phyloP scores from a whole-genome alignment of 2,797 vertebrate species.

The Lutjanus argentimaculatus region DNA sequence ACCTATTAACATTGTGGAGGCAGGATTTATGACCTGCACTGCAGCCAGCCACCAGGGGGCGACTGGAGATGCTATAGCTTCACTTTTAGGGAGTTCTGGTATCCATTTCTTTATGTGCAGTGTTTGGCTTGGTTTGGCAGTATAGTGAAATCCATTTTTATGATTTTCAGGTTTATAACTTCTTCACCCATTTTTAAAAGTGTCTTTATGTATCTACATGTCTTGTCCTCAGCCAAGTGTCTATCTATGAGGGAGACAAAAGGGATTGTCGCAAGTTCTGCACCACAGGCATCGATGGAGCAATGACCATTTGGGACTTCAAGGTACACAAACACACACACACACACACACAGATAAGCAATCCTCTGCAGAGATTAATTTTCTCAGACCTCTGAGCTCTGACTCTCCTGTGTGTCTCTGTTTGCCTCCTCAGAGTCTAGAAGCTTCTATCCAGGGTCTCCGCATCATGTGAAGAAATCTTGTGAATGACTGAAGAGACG shows the following conservation, averaged over 20 bases:
- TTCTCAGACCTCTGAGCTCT: neutral
- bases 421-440: constrained; percentile 90
- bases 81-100: too few species aligned
- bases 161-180: neutral
- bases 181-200: neutral
- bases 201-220: neutral
- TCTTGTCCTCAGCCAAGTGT: constrained; percentile 92
- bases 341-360: neutral
- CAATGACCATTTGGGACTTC: constrained; percentile 99
- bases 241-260: constrained; percentile 99
- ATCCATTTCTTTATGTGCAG: too few species aligned
- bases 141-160: neutral
- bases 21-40: too few species aligned
- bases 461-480: constrained; percentile 95
- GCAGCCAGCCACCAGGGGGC: too few species aligned
- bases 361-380: neutral
- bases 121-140: neutral
- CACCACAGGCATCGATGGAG: constrained; percentile 99
- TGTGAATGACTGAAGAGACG: constrained; percentile 84
- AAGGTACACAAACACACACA: constrained; percentile 87
- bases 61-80: too few species aligned
- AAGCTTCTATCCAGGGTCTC: constrained; percentile 98
- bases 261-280: constrained; percentile 99
- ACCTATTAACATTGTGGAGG: too few species aligned
- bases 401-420: constrained; percentile 29